Conservation (phyloP, 2,888 invertebrate species). For the Hydropsyche betteni region DNA sequence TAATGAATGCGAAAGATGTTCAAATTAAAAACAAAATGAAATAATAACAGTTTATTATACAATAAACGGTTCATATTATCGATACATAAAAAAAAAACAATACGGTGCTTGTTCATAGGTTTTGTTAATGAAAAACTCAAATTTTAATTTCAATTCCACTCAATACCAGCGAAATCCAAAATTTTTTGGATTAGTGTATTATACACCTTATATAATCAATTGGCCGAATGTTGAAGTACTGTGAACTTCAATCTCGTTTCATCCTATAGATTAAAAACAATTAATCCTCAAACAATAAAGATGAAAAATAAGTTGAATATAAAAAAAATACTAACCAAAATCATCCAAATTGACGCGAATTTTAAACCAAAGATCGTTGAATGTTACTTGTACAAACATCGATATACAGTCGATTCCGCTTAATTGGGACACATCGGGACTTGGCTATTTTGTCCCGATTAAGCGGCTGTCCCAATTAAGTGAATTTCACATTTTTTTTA, state of each 20-base stretch:
- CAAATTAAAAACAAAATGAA: no score
- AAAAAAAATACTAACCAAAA: constrained; percentile 74
- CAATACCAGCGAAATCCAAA: constrained; percentile 70
- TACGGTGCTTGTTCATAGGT: no score
- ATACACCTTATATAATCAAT: constrained; percentile 81
- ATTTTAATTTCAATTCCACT: constrained; percentile 56
- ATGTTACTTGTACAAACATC: constrained; percentile 78
- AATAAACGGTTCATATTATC: no score
- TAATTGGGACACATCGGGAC: no score
- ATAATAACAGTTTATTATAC: no score
- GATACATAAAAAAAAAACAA: no score
- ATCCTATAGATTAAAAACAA: constrained; percentile 68
- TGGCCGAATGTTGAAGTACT: constrained; percentile 73
- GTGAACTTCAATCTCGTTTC: constrained; percentile 82
- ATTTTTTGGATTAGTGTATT: constrained; percentile 78
- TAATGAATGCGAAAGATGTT: no score
- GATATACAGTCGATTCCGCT: no score
- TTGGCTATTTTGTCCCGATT: no score
- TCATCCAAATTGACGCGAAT: constrained; percentile 89
- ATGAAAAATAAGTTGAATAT: constrained; percentile 35
- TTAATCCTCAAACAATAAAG: constrained; percentile 35
- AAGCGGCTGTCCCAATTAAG: no score
- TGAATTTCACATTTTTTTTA: no score
- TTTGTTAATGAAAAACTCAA: not conserved
- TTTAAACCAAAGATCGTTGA: constrained; percentile 83